Base-by-base conservation (phyloP, 2,888 invertebrate genomes). In the Latrodectus hesperus region DNA sequence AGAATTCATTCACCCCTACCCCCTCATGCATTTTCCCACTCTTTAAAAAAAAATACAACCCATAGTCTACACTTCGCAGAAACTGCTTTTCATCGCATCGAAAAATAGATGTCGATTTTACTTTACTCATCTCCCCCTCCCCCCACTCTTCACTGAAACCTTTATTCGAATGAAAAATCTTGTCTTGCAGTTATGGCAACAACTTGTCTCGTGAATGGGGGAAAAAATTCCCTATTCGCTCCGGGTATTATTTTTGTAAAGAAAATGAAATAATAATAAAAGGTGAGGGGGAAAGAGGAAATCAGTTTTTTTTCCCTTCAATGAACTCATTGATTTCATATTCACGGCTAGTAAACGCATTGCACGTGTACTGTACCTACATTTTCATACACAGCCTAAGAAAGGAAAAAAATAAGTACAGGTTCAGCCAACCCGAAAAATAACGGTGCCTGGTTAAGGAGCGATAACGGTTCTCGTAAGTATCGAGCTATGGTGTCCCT, bases 101-200 rank as follows among this genome's bases (percentile, higher is more conserved):
- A 74, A 78, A 79, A 84, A 73, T 74, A 79, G 74, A 84, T 67
- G 84, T 84, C 79, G 84, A 84, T 78, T 68, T 84, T 74, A 55
- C 73, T 38, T 38, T 38, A 38, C 38, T 38, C 38, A 6, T 38
- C 55, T n/a, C n/a, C 79, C 51, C 55, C 55, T 49, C 65, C 52
- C 52, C 10, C 26, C 52, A 16, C 22, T 49, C 74, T 8, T 9
- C n/a, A 26, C 17, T n/a, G 38, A 38, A 38, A 38, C 38, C 38
- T 75, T 38, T 38, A 22, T 38, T 17, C 70, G 53, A 51, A 84
- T 79, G 84, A 84, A 84, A 84, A 84, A 84, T 84, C 84, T 79
- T 79, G 84, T 84, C 79, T 67, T 12, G 17, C 77, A 77, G 84
- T 84, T 77, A 84, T 72, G 68, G 78, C 78, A 77, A 84, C 83